Conservation (phyloP, 2,888 invertebrate species). For the Lasioglossum marginatum region DNA sequence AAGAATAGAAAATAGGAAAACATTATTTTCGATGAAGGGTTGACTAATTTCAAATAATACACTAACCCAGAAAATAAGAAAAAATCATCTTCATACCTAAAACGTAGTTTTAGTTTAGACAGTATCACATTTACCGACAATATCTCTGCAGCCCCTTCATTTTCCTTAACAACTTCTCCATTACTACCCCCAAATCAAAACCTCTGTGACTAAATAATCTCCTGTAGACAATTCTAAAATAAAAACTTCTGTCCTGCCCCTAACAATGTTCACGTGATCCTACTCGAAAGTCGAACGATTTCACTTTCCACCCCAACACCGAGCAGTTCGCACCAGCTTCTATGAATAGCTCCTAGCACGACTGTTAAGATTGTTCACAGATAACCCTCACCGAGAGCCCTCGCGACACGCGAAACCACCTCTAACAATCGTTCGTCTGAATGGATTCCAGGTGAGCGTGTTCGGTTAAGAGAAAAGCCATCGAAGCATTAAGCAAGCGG, state of each 20-base stretch:
- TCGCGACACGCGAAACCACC: background rate
- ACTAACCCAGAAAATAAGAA: too few species aligned
- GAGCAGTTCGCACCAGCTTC: background rate
- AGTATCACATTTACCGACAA: too few species aligned
- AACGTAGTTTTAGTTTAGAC: too few species aligned
- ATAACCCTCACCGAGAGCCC: background rate
- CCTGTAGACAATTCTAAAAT: background rate
- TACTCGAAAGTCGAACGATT: background rate
- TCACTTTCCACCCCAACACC: background rate
- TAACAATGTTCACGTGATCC: background rate
- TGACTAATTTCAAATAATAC: too few species aligned
- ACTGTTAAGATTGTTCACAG: background rate
- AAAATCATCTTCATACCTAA: too few species aligned
- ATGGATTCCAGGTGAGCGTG: slow-evolving; percentile 14
- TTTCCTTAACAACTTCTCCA: background rate
- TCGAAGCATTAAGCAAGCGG: background rate
- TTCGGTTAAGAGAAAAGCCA: background rate
- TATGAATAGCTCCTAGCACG: background rate
- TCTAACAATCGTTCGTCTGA: background rate
- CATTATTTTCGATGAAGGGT: too few species aligned
- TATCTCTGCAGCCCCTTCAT: too few species aligned
- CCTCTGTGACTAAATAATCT: background rate
- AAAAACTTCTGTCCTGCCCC: background rate
- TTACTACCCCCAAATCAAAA: background rate
- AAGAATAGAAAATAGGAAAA: too few species aligned